Percentiles rank a stretch among this genome's conserved stretches.
Conservation (phyloP, 2,888 invertebrate genomes). For the Cataglyphis cursor region DNA sequence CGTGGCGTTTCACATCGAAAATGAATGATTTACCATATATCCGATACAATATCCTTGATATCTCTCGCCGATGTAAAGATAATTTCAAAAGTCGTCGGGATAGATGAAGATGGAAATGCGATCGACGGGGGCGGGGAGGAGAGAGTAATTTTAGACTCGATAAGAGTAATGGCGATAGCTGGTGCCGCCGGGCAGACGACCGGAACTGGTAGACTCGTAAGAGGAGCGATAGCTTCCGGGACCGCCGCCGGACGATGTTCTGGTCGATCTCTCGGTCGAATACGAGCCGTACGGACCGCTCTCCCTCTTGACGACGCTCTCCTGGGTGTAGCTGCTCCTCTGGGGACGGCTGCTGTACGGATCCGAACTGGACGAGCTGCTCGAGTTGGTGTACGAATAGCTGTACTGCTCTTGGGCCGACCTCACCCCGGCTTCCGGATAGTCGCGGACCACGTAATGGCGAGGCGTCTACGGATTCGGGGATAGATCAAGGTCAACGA, state of each 20-base stretch:
- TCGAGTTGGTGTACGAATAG: conserved; percentile 92
- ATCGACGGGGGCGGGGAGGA: conserved; percentile 16
- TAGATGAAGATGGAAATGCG: conserved; percentile 60
- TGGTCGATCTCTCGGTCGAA: conserved; percentile 90
- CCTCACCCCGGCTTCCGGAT: conserved; percentile 88
- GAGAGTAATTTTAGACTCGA: conserved; percentile 90
- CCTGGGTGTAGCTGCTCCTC: conserved; percentile 90
- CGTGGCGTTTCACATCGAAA: conserved; percentile 1
- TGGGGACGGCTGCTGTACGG: conserved; percentile 88
- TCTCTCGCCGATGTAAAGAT: not conserved
- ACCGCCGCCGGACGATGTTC: conserved; percentile 91
- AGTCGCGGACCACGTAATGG: conserved; percentile 94
- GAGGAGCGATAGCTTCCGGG: conserved; percentile 93
- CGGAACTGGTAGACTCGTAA: conserved; percentile 93
- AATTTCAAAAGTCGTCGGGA: conserved; percentile 18
- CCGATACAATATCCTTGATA: not conserved
- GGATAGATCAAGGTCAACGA: conserved; percentile 81
- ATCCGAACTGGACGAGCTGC: conserved; percentile 87
- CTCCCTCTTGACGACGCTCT: conserved; percentile 90
- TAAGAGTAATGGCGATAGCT: conserved; percentile 95
- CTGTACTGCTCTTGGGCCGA: conserved; percentile 94
- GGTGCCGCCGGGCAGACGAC: conserved; percentile 94
- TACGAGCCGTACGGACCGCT: conserved; percentile 92
- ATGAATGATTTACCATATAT: conserved; percentile 5
- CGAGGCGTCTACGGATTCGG: conserved; percentile 91